A percentile compares a stretch with the other conserved stretches of the same genome.
Conservation (phyloP, 2,113 vertebrate genomes). For the Saimiri boliviensis region DNA sequence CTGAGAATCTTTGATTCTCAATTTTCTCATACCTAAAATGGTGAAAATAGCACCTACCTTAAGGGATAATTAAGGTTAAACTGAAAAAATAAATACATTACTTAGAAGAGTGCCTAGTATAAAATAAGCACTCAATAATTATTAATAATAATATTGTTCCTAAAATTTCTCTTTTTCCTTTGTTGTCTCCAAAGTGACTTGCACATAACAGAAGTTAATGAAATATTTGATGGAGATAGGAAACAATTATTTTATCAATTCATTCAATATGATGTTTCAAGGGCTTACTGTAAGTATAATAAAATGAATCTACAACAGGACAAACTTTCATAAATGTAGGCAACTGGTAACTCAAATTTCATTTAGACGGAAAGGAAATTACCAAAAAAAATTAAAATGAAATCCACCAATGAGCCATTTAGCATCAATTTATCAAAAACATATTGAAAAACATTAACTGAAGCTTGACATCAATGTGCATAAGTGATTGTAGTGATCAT, state of each 20-base stretch:
- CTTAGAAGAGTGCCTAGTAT: background rate
- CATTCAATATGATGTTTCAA: background rate
- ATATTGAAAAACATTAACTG: background rate
- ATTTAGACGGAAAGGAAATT: constrained; percentile 1
- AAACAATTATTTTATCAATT: background rate
- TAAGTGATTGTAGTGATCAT: background rate
- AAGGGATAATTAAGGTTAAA: background rate
- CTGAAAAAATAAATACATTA: background rate
- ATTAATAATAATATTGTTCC: background rate
- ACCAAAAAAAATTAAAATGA: constrained; percentile 31
- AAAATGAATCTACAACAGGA: background rate
- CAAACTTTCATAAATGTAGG: background rate
- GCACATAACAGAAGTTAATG: background rate
- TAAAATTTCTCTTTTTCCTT: background rate
- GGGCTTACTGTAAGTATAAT: background rate
- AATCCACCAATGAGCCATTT: background rate
- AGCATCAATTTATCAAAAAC: background rate
- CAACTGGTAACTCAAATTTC: background rate
- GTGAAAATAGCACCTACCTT: background rate
- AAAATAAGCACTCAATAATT: background rate
- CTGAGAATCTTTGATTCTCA: background rate
- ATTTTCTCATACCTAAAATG: background rate
- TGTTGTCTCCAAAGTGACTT: background rate
- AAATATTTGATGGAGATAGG: background rate
- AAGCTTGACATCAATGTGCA: background rate